Evolutionary conservation across 2,113 vertebrate species (phyloP).

Genomic region (Pelobates fuscus): DNA sequence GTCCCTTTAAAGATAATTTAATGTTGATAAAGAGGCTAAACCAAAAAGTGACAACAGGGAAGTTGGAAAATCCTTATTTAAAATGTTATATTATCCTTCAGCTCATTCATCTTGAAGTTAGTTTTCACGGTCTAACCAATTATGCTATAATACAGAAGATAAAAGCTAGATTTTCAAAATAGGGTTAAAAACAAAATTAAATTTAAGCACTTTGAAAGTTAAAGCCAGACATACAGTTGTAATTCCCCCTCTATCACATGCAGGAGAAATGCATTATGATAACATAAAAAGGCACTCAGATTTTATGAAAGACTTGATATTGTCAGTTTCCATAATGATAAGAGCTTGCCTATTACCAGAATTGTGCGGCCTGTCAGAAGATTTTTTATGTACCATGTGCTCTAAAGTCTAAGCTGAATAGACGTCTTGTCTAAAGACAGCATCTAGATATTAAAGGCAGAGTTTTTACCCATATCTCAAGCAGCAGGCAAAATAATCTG

Average conservation of each 20-base stretch:
- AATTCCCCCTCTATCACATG: not conserved
- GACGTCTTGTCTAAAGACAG: conserved; percentile 34
- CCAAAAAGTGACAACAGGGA: too few relatives aligned
- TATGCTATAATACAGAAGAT: too few relatives aligned
- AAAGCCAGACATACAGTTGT: conserved; percentile 9
- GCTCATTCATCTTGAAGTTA: too few relatives aligned
- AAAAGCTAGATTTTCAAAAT: too few relatives aligned
- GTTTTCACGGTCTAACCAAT: too few relatives aligned
- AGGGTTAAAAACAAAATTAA: not conserved
- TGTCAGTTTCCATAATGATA: conserved; percentile 48
- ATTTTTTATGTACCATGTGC: conserved; percentile 22
- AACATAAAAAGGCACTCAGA: conserved; percentile 37
- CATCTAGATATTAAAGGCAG: conserved; percentile 18
- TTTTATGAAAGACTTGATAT: conserved; percentile 39
- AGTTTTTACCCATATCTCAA: conserved; percentile 3
- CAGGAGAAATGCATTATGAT: conserved; percentile 11
- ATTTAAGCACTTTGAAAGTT: conserved; percentile 2
- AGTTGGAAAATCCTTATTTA: too few relatives aligned
- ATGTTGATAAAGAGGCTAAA: too few relatives aligned
- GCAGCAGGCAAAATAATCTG: not conserved
- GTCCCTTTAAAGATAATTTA: too few relatives aligned
- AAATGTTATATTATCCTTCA: too few relatives aligned
- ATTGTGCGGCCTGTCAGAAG: conserved; percentile 37
- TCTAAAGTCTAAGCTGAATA: conserved; percentile 23
- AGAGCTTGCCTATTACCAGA: conserved; percentile 6